Percentiles rank a stretch among this genome's conserved stretches.
phyloP scores from a whole-genome alignment of 2,888 invertebrate species.

The Amphipyra berbera region DNA sequence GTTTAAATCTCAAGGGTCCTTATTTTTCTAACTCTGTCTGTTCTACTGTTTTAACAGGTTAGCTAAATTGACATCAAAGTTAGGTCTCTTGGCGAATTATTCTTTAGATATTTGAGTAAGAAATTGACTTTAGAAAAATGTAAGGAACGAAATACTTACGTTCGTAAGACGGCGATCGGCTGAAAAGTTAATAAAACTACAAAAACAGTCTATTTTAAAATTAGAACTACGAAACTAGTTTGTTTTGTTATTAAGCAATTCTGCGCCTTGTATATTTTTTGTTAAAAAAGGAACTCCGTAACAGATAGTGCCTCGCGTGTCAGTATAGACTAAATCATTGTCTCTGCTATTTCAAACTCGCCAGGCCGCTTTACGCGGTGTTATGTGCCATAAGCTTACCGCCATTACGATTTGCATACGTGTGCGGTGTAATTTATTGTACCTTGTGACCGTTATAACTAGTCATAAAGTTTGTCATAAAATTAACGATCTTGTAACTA shows the following conservation, averaged over 20 bases:
- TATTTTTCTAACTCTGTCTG: constrained; percentile 6
- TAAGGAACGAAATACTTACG: no score
- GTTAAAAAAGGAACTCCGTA: constrained; percentile 16
- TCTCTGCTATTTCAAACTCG: constrained; percentile 49
- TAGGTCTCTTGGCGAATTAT: no score
- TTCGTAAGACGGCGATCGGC: no score
- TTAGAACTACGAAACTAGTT: no score
- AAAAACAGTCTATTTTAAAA: no score
- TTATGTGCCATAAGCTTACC: constrained; percentile 49
- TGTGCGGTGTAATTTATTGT: constrained; percentile 49
- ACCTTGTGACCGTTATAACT: constrained; percentile 30
- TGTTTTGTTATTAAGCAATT: no score
- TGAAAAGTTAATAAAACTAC: no score
- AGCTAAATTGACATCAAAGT: no score
- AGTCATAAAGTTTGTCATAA: constrained; percentile 42
- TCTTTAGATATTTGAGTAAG: no score
- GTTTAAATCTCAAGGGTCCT: constrained; percentile 30
- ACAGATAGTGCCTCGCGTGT: constrained; percentile 62
- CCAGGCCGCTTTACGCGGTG: constrained; percentile 53
- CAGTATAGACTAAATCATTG: constrained; percentile 51
- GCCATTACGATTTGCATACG: constrained; percentile 55
- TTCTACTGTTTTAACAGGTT: no score
- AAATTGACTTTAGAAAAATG: no score
- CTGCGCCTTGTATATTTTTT: neutral
- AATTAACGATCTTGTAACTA: constrained; percentile 30